Percentiles rank a stretch among this genome's conserved stretches.
These are phyloP conservation scores for Neotoma lepida DNA, from an alignment of 2,113 vertebrate genomes.

Conservation along the genomic window DNA sequence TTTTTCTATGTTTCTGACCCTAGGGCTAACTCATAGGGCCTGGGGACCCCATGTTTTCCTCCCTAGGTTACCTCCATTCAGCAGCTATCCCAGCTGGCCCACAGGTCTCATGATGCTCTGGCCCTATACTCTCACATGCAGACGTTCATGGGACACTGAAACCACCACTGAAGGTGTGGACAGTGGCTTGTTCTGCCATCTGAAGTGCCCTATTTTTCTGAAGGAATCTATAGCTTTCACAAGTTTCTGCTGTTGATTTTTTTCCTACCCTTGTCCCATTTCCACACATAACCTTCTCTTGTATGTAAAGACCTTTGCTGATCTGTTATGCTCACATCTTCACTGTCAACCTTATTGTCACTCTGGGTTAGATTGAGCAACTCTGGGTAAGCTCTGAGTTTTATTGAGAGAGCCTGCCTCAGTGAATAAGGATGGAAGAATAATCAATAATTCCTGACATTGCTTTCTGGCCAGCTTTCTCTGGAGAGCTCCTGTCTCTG, in stretches of 20 bases:
- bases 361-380: neutral
- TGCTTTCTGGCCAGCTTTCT: too few species aligned
- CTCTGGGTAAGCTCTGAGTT: neutral
- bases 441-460: neutral
- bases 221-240: neutral
- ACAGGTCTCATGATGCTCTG: rapidly evolving
- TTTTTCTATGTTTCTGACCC: neutral
- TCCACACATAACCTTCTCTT: neutral
- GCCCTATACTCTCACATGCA: neutral
- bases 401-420: neutral
- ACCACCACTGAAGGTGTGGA: neutral
- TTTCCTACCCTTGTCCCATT: neutral
- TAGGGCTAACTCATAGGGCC: neutral
- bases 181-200: neutral
- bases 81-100: neutral
- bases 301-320: neutral
- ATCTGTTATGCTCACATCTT: neutral
- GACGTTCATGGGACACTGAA: rapidly evolving
- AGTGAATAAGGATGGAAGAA: neutral
- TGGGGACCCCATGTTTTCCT: neutral
- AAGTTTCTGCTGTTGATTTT: neutral
- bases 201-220: neutral
- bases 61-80: neutral
- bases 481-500: too few species aligned
- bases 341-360: neutral